Evolutionary conservation across 23 tunicate species (phyloP).

Genomic region (Halocynthia roretzi): DNA sequence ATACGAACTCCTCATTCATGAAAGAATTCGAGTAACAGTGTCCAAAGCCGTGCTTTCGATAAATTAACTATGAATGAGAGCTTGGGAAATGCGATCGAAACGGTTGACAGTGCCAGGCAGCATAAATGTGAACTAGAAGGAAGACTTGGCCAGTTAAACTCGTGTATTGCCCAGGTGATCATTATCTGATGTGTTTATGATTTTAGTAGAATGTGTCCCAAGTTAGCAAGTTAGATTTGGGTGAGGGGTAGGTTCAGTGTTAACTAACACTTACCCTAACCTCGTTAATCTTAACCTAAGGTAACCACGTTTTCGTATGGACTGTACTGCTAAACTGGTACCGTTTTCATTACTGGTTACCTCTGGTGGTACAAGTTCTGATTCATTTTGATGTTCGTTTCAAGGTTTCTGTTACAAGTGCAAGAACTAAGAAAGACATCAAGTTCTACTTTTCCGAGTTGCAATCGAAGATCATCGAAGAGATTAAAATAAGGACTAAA

Average conservation of each 20-base stretch:
- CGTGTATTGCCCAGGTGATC: constrained; percentile 58
- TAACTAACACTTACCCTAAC: too few relatives aligned
- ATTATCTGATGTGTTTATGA: background rate
- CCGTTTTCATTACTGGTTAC: background rate
- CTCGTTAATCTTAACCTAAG: too few relatives aligned
- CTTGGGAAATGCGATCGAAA: constrained; percentile 79
- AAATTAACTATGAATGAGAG: constrained; percentile 34
- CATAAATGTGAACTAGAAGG: constrained; percentile 91
- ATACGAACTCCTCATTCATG: too few relatives aligned
- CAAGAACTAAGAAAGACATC: constrained; percentile 39
- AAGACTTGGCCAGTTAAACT: constrained; percentile 34
- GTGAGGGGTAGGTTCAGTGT: too few relatives aligned
- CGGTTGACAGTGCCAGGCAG: constrained; percentile 76
- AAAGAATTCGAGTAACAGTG: too few relatives aligned
- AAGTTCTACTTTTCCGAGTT: constrained; percentile 35
- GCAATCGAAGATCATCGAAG: constrained; percentile 32
- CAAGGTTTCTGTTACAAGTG: constrained; percentile 40
- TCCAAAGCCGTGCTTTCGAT: too few relatives aligned
- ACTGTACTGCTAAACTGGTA: background rate
- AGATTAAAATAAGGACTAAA: constrained; percentile 22
- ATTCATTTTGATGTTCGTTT: background rate
- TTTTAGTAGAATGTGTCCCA: background rate
- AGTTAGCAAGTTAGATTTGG: too few relatives aligned
- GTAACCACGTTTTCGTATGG: too few relatives aligned
- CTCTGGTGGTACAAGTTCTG: background rate